These are phyloP conservation scores for Cotesia congregata DNA, from an alignment of 2,888 invertebrate genomes.

Conservation along the genomic window DNA sequence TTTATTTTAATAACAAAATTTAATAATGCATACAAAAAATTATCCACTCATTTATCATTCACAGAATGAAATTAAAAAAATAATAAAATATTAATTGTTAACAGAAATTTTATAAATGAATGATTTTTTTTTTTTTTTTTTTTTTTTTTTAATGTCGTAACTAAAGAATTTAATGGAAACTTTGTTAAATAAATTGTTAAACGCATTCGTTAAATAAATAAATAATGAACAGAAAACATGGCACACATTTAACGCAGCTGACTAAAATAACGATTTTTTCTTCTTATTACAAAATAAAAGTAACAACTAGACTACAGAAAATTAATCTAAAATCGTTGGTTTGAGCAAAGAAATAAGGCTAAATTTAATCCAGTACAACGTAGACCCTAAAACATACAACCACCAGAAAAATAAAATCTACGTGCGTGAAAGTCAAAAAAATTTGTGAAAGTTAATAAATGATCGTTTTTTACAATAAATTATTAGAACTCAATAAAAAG, in stretches of 20 bases:
- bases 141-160: neutral
- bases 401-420: slow-evolving; percentile 41
- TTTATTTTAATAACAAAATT: slow-evolving; percentile 51
- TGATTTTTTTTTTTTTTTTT: neutral
- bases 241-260: neutral
- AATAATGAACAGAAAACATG: neutral
- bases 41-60: slow-evolving; percentile 41
- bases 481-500: neutral
- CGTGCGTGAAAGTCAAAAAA: slow-evolving; percentile 19
- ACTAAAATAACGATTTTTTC: neutral
- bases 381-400: slow-evolving; percentile 60
- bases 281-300: neutral
- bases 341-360: slow-evolving; percentile 9
- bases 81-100: slow-evolving; percentile 25
- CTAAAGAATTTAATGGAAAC: neutral
- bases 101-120: slow-evolving; percentile 4
- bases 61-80: slow-evolving; percentile 43
- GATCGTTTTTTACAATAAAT: neutral
- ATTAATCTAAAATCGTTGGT: neutral
- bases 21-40: slow-evolving; percentile 35
- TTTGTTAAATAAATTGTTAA: neutral
- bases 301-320: neutral
- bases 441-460: slow-evolving; percentile 35
- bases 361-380: slow-evolving; percentile 53
- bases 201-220: neutral